phyloP scores from a whole-genome alignment of 2,888 invertebrate species.

The Allygus modestus region DNA sequence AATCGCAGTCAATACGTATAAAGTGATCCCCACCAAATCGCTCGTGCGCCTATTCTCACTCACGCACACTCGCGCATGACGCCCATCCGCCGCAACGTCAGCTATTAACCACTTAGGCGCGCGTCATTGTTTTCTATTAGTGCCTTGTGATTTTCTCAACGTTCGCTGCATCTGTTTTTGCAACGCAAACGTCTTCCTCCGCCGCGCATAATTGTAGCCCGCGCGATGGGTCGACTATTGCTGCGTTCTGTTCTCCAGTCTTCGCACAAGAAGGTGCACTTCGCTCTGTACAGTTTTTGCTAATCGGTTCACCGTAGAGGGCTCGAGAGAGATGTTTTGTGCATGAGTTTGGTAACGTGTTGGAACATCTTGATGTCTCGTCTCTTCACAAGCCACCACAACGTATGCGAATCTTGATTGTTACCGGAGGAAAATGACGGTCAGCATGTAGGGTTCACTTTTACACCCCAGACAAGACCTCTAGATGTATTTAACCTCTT shows the following conservation, averaged over 20 bases:
- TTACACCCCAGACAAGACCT: no score
- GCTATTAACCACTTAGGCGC: conserved; percentile 54
- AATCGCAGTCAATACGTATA: no score
- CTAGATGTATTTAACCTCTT: no score
- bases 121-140: conserved; percentile 56
- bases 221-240: not conserved
- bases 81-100: not conserved
- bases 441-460: no score
- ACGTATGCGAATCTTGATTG: no score
- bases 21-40: not conserved
- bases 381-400: no score
- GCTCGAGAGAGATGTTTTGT: not conserved
- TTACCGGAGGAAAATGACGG: no score
- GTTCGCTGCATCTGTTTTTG: conserved; percentile 54
- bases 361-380: no score
- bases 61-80: not conserved
- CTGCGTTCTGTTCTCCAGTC: not conserved
- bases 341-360: no score
- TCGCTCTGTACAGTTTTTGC: not conserved
- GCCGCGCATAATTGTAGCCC: conserved; percentile 26
- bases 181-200: conserved; percentile 7
- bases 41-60: not conserved
- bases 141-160: conserved; percentile 31
- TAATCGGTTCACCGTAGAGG: not conserved
- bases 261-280: not conserved